Conservation (phyloP, 2,113 vertebrate species). For the Ptilorrhoa leucosticta region DNA sequence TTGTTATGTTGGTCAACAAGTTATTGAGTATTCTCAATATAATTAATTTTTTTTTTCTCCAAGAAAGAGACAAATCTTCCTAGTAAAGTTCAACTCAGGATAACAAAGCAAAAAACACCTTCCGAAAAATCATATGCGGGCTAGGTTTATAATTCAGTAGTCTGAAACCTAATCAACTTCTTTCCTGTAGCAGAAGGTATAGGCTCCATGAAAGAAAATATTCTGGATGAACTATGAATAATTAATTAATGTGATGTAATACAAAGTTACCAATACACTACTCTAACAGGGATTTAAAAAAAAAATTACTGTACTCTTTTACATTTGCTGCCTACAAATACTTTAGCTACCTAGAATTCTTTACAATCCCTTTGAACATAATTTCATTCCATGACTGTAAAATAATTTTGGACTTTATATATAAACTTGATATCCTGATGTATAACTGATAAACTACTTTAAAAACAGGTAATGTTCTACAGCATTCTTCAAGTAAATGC, state of each 20-base stretch:
- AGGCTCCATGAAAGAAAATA: not conserved
- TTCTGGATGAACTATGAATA: not conserved
- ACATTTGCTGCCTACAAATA: not conserved
- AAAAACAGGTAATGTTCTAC: not conserved
- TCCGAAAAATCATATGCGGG: not conserved
- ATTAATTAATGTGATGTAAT: not conserved
- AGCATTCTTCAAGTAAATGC: not conserved
- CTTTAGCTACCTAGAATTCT: not conserved
- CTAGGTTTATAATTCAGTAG: not conserved
- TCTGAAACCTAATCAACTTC: not conserved
- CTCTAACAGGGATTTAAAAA: not conserved
- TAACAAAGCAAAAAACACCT: not conserved
- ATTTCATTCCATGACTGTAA: not conserved
- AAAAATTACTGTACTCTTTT: not conserved
- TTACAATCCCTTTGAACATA: not conserved
- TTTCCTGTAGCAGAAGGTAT: not conserved
- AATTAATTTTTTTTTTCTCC: not conserved
- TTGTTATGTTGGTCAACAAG: not conserved
- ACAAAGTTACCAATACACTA: not conserved
- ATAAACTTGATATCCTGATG: not conserved
- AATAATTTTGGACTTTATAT: not conserved
- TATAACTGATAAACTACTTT: not conserved
- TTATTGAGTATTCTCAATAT: not conserved
- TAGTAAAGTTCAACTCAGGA: not conserved
- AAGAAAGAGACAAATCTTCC: not conserved